Conservation (phyloP, 35 echinoderm and acorn worm genomes). For the Hemicentrotus pulcherrimus region DNA sequence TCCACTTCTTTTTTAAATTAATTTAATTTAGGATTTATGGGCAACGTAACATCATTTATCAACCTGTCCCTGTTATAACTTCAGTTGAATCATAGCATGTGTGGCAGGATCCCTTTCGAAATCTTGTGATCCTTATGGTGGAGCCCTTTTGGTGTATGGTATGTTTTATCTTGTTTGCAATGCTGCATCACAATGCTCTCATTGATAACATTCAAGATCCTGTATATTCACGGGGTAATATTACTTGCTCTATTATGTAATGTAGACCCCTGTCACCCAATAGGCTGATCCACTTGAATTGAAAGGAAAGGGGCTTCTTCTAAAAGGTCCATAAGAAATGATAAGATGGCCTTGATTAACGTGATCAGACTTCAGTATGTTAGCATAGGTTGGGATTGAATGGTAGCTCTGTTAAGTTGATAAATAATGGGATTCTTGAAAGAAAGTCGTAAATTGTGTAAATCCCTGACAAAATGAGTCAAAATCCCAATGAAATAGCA, state of each 20-base stretch:
- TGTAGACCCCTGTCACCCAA: background rate
- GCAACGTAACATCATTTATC: background rate
- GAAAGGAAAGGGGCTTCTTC: background rate
- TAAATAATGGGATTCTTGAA: background rate
- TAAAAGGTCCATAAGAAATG: background rate
- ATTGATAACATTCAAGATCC: background rate
- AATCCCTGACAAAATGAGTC: background rate
- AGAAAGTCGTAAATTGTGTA: background rate
- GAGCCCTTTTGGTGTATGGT: background rate
- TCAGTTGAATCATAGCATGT: background rate
- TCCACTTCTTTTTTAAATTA: too few relatives aligned
- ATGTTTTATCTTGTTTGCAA: background rate
- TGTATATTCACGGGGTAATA: background rate
- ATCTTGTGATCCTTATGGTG: background rate
- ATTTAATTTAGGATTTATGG: background rate
- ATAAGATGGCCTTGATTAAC: background rate
- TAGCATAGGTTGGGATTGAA: background rate
- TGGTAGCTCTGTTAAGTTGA: background rate
- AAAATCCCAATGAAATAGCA: background rate
- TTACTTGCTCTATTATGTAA: conserved; percentile 1
- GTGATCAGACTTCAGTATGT: background rate
- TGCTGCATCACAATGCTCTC: background rate
- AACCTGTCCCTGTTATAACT: background rate
- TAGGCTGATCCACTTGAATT: background rate
- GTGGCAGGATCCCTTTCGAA: background rate